Conservation (phyloP, 2,113 vertebrate genomes). For the Burhinus oedicnemus region DNA sequence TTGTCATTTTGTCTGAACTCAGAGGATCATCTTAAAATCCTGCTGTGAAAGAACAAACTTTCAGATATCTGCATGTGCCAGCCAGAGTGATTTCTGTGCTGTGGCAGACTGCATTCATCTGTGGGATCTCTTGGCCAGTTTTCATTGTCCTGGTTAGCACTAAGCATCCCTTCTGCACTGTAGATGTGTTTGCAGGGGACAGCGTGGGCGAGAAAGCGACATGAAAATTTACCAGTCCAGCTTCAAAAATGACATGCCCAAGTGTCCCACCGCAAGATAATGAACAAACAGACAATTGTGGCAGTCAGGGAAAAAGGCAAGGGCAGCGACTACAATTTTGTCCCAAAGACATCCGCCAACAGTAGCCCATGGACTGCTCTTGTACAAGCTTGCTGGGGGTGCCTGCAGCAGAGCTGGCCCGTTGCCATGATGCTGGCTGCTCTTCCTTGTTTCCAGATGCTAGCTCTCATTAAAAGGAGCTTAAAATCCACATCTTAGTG, state of each 20-base stretch:
- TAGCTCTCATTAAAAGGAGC: conserved; percentile 37
- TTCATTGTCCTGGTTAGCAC: conserved; percentile 10
- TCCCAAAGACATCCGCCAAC: not conserved
- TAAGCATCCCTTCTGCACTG: not conserved
- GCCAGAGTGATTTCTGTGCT: conserved; percentile 5
- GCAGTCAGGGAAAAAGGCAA: not conserved
- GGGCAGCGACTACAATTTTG: not conserved
- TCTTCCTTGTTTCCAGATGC: conserved; percentile 57
- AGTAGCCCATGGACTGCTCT: not conserved
- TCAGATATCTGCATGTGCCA: conserved; percentile 35
- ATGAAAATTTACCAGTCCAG: not conserved
- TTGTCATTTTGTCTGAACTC: conserved; percentile 68
- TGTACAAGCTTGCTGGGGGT: not conserved
- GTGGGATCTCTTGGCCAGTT: conserved; percentile 19
- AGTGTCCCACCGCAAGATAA: not conserved
- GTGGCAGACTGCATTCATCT: conserved; percentile 22
- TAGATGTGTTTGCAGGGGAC: not conserved
- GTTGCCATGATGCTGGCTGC: not conserved
- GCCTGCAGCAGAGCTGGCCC: conserved; percentile 19
- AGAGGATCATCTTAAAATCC: conserved; percentile 65
- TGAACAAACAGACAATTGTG: not conserved
- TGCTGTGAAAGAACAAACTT: conserved; percentile 57
- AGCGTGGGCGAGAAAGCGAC: not conserved
- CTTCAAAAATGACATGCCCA: not conserved
- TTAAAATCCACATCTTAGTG: conserved; percentile 19